Evolutionary conservation across 2,797 vertebrate species (phyloP).

Genomic region (Xerus rutilus): DNA sequence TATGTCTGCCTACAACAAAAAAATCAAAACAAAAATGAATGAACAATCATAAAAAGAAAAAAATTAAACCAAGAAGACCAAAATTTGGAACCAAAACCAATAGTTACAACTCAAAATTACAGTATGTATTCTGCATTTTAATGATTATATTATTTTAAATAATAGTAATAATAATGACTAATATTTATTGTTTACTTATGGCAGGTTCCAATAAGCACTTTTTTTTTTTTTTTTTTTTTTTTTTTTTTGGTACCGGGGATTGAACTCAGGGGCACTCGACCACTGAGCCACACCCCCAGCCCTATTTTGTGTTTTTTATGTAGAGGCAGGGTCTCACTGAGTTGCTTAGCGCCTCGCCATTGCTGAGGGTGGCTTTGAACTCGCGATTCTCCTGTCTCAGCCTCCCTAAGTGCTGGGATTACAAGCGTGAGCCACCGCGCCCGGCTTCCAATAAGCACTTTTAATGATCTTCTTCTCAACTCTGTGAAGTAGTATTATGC

Average conservation of each 20-base stretch:
- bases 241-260: too few relatives aligned
- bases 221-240: too few relatives aligned
- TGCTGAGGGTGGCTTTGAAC: too few relatives aligned
- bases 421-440: too few relatives aligned
- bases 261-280: too few relatives aligned
- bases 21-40: neutral
- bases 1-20: too few relatives aligned
- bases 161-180: neutral
- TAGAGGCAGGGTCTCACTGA: too few relatives aligned
- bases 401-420: too few relatives aligned
- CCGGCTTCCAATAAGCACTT: neutral
- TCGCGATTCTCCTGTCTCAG: too few relatives aligned
- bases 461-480: neutral
- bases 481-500: neutral
- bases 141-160: constrained; percentile 32
- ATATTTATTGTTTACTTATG: constrained; percentile 14
- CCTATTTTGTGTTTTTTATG: too few relatives aligned
- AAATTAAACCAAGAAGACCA: neutral
- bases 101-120: neutral
- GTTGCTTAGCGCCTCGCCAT: too few relatives aligned
- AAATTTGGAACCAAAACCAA: constrained; percentile 24
- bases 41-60: neutral
- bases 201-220: neutral
- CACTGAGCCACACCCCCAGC: too few relatives aligned
- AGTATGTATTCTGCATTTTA: neutral